Evolutionary conservation across 2,113 vertebrate genomes (phyloP).

Genomic region (Heterocephalus glaber): DNA sequence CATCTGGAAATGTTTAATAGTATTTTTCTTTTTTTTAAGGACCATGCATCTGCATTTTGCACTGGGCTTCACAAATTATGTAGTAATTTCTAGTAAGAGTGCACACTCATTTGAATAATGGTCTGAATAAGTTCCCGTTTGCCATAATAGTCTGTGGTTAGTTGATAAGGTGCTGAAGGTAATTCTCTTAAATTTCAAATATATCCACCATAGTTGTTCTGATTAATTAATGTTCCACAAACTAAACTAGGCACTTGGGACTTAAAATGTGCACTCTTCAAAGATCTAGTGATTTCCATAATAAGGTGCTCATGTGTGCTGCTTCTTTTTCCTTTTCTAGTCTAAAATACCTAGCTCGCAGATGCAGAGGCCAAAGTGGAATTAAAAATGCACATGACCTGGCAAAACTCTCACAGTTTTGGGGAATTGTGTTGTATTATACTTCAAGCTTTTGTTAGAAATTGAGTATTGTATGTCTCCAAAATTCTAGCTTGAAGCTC

Average conservation of each 20-base stretch:
- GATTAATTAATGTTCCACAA: conserved; percentile 46
- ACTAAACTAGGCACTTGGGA: background rate
- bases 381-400: background rate
- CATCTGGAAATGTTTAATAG: background rate
- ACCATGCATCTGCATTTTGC: background rate
- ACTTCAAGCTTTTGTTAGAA: background rate
- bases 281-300: background rate
- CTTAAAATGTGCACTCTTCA: background rate
- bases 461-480: background rate
- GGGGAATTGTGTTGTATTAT: background rate
- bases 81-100: background rate
- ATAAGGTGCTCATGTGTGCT: background rate
- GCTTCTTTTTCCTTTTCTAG: background rate
- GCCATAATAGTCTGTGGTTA: conserved; percentile 16
- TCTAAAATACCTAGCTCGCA: background rate
- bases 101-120: background rate
- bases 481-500: background rate
- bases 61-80: background rate
- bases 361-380: background rate
- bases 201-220: conserved; percentile 14
- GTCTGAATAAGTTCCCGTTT: background rate
- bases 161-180: conserved; percentile 66
- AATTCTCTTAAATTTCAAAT: conserved; percentile 63
- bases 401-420: background rate
- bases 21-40: background rate